Percentiles rank a stretch among this genome's conserved stretches.
phyloP scores from a whole-genome alignment of 2,888 invertebrate species.

The Ophion ellenae region DNA sequence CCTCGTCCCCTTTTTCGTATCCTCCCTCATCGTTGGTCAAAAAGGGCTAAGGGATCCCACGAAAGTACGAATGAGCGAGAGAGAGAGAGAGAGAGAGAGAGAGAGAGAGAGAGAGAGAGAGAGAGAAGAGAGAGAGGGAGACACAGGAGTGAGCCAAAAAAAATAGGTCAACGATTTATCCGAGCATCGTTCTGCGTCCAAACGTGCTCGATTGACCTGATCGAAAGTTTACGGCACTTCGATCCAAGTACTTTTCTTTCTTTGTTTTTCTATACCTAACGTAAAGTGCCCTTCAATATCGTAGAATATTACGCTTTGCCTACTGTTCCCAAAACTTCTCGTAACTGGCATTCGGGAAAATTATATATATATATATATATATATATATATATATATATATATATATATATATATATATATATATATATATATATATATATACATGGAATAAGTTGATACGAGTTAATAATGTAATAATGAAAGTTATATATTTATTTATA shows the following conservation, averaged over 20 bases:
- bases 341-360: neutral
- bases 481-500: too few relatives aligned
- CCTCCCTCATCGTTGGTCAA: conserved; percentile 23
- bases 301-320: neutral
- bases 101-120: too few relatives aligned
- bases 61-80: conserved; percentile 28
- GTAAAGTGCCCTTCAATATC: conserved; percentile 1
- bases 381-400: too few relatives aligned
- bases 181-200: conserved; percentile 38
- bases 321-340: neutral
- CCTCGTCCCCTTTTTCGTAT: conserved; percentile 12
- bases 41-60: conserved; percentile 39
- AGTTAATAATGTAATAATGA: too few relatives aligned
- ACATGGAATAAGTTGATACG: too few relatives aligned
- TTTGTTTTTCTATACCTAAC: conserved; percentile 12
- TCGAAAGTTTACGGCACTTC: conserved; percentile 43
- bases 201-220: conserved; percentile 59
- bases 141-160: neutral
- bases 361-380: too few relatives aligned
- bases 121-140: conserved; percentile 1
- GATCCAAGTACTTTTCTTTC: neutral
- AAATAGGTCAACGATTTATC: conserved; percentile 58
- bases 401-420: too few relatives aligned
- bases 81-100: neutral
- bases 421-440: too few relatives aligned